phyloP scores from a whole-genome alignment of 2,113 vertebrate species.

The Mixornis gularis region DNA sequence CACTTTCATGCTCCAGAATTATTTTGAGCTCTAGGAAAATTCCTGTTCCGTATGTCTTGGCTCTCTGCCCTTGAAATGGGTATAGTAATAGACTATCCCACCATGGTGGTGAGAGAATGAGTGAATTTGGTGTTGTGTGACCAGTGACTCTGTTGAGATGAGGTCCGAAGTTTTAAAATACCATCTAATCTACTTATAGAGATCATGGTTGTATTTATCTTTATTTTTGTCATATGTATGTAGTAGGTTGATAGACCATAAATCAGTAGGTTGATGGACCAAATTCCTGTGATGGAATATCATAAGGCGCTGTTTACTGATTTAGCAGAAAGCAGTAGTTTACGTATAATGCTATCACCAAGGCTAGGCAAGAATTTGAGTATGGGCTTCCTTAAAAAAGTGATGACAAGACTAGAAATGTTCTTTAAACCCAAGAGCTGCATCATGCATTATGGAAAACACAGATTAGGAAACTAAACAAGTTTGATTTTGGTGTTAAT shows the following conservation, averaged over 20 bases:
- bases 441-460: not conserved
- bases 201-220: not conserved
- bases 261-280: not conserved
- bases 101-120: not conserved
- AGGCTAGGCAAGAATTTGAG: not conserved
- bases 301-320: not conserved
- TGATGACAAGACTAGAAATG: not conserved
- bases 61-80: not conserved
- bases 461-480: not conserved
- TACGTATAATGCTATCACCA: not conserved
- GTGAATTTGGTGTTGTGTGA: not conserved
- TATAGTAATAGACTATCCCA: not conserved
- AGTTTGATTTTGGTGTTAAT: slow-evolving; percentile 25
- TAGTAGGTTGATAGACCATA: not conserved
- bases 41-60: not conserved
- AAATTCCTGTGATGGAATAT: not conserved
- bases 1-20: not conserved
- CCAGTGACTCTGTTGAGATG: not conserved
- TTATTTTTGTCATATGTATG: not conserved
- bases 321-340: not conserved
- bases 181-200: not conserved
- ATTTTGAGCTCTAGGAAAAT: not conserved
- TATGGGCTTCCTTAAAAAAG: not conserved
- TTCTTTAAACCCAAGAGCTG: not conserved
- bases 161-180: not conserved